Evolutionary conservation across 2,797 vertebrate genomes (phyloP), one percentile per base, ranked within the genome.

Genomic region (Notolabrus celidotus): DNA sequence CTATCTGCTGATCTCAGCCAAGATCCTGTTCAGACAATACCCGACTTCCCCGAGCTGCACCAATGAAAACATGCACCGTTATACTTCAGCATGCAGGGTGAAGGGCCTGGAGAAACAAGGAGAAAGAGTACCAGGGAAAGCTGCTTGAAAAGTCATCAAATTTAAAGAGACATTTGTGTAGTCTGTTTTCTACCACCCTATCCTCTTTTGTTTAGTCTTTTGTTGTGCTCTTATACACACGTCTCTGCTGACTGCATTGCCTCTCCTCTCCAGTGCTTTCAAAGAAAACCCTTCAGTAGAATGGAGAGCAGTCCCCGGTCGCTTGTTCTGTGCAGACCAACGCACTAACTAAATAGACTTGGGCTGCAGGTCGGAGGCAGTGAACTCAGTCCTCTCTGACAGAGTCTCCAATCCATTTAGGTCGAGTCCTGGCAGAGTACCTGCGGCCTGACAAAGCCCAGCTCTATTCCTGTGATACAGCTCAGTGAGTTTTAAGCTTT

Each of bases 1-100:
- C 92, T 92, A 80, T 88, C 74, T 79, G 77, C 76, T 80, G 86
- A 94, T 94, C 94, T 93, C 78, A 70, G 82, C 82, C 71, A 20
- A 93, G 92, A 95, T 94, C 93, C 93, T 93, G 94, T 95, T 91
- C 93, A 94, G 92, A 95, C 94, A 93, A 95, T 92, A 78, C 81
- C 71, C 79, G 45, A 67, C 90, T 93, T 91, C 89, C 91, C 87
- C 64, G 45, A 61, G 83, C 78, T 85, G 84, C 86, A 90, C 91
- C 87, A 92, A 89, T 86, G 67, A 83, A 92, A 91, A 91, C 92
- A 90, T 77, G 82, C 63, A 68, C 81, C 86, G 83, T 82, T 82
- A 85, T 68, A 84, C 31, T 47, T 72, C 83, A 89, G 87, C 78
- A 25, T 60, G 55, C 78, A 25, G 60, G 55, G 62, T 29, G 31